Conservation (phyloP, 2,888 invertebrate species). For the Nymphalis urticae region DNA sequence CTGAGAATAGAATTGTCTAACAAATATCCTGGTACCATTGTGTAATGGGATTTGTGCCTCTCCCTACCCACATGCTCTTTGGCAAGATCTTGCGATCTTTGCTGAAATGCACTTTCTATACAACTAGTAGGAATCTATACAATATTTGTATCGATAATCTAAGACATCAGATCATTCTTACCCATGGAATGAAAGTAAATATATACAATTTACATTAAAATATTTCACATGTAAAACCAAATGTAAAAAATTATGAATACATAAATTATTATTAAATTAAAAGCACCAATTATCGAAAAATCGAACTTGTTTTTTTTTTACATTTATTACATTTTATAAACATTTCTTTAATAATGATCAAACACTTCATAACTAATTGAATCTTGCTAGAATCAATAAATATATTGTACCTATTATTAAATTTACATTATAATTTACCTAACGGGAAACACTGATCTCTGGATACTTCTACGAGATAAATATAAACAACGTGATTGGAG, state of each 20-base stretch:
- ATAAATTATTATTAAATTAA: constrained; percentile 21
- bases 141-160: constrained; percentile 7
- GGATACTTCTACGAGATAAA: neutral
- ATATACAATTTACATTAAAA: constrained; percentile 8
- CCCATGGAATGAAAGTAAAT: constrained; percentile 39
- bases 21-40: constrained; percentile 25
- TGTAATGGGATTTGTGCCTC: constrained; percentile 40
- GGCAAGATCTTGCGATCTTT: constrained; percentile 38
- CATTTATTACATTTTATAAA: neutral
- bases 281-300: constrained; percentile 13
- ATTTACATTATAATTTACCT: constrained; percentile 6
- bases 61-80: constrained; percentile 31
- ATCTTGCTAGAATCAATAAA: constrained; percentile 9
- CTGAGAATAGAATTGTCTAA: constrained; percentile 64
- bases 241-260: constrained; percentile 17
- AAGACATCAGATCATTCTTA: constrained; percentile 34
- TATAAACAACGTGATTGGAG: neutral
- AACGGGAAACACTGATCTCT: constrained; percentile 6
- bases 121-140: constrained; percentile 56
- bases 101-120: constrained; percentile 45
- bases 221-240: constrained; percentile 16
- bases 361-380: neutral
- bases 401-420: constrained; percentile 5
- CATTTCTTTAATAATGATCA: neutral
- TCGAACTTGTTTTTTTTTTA: neutral